Evolutionary conservation across 1,140 invertebrate genomes (phyloP).

Genomic region (Charaxes varanes): DNA sequence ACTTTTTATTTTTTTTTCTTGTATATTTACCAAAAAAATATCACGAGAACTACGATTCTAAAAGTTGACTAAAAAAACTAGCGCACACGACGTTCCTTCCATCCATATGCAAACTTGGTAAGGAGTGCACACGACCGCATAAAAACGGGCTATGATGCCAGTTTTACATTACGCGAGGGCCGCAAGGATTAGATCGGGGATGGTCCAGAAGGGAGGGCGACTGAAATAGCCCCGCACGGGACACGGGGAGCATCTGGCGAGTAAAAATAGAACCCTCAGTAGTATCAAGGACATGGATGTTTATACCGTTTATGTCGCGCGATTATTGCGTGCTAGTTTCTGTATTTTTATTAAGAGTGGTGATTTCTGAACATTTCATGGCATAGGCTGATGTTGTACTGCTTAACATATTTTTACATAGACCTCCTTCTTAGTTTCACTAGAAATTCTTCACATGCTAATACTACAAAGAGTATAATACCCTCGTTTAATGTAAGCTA

Average conservation of each 20-base stretch:
- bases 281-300: constrained; percentile 64
- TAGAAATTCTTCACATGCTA: no score
- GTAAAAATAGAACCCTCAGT: constrained; percentile 65
- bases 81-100: no score
- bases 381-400: no score
- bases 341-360: not conserved
- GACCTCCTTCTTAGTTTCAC: no score
- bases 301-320: constrained; percentile 28
- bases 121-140: constrained; percentile 9
- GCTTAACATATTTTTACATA: no score
- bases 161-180: constrained; percentile 26
- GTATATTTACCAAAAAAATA: no score
- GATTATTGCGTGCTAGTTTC: not conserved
- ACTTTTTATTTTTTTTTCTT: no score
- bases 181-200: constrained; percentile 23
- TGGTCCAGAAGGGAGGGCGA: constrained; percentile 31
- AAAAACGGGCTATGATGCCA: constrained; percentile 12
- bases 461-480: no score
- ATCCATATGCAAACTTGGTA: not conserved
- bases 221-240: constrained; percentile 58
- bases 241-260: constrained; percentile 51
- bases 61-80: no score
- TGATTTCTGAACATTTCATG: no score
- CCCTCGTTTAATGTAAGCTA: no score
- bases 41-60: no score